phyloP scores from a whole-genome alignment of 2,888 invertebrate species.

The Crossocerus cetratus region DNA sequence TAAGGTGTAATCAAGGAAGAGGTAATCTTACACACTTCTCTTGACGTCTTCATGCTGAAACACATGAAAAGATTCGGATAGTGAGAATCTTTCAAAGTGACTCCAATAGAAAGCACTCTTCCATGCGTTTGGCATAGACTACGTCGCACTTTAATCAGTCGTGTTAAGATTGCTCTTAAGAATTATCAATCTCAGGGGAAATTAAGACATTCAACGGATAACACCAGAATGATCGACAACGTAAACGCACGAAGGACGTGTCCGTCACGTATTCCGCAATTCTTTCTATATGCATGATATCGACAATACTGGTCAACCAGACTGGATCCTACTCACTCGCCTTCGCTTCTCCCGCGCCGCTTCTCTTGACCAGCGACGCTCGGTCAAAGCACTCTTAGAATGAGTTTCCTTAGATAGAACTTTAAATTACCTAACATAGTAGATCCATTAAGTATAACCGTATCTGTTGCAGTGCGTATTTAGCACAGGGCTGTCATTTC shows the following conservation, averaged over 20 bases:
- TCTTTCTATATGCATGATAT: neutral
- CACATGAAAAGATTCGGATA: conserved; percentile 44
- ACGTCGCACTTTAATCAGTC: conserved; percentile 42
- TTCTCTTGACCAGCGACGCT: neutral
- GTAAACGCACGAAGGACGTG: neutral
- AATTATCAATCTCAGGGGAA: neutral
- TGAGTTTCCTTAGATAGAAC: conserved; percentile 44
- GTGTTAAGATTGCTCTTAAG: conserved; percentile 3
- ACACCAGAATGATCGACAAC: neutral
- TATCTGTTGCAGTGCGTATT: conserved; percentile 71
- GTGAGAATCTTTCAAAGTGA: conserved; percentile 11
- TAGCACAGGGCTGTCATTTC: conserved; percentile 81
- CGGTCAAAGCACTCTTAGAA: conserved; percentile 20
- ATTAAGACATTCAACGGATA: neutral
- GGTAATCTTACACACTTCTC: conserved; percentile 54
- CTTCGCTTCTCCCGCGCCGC: neutral
- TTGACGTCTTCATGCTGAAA: conserved; percentile 60
- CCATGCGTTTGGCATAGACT: conserved; percentile 14
- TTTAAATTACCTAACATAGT: conserved; percentile 49
- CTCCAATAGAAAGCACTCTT: conserved; percentile 36
- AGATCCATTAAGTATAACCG: conserved; percentile 70
- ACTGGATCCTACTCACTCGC: neutral
- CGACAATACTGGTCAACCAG: neutral
- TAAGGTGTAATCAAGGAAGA: conserved; percentile 57
- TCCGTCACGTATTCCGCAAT: neutral